Evolutionary conservation across 2,113 vertebrate species (phyloP).

Genomic region (Leuciscus idus): DNA sequence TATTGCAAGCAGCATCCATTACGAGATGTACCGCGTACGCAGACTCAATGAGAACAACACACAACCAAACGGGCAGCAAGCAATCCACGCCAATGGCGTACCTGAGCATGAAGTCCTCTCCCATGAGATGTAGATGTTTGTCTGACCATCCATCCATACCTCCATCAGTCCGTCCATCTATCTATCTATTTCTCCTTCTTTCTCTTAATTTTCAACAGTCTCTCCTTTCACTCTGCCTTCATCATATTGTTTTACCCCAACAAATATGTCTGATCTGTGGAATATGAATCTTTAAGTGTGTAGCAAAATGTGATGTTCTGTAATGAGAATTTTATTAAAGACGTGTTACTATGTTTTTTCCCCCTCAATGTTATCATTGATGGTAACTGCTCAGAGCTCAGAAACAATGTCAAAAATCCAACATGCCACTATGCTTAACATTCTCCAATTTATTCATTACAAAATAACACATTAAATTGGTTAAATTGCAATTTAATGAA

Average conservation of each 20-base stretch:
- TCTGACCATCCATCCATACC: background rate
- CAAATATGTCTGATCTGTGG: background rate
- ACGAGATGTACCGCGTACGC: conserved; percentile 93
- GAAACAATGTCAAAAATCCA: background rate
- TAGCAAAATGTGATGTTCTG: conserved; percentile 6
- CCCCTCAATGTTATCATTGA: background rate
- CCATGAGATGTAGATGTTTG: conserved; percentile 86
- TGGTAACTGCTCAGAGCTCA: background rate
- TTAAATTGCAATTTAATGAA: background rate
- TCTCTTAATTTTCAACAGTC: background rate
- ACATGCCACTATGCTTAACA: background rate
- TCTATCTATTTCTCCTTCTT: background rate
- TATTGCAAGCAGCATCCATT: conserved; percentile 97
- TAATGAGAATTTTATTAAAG: background rate
- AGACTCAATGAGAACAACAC: conserved; percentile 88
- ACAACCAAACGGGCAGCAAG: conserved; percentile 68
- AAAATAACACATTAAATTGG: background rate
- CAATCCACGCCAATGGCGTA: conserved; percentile 80
- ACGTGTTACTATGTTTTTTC: background rate
- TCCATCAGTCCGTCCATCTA: conserved; percentile 6
- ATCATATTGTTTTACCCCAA: background rate
- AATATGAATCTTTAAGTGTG: background rate
- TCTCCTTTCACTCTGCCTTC: background rate
- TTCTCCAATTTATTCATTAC: background rate
- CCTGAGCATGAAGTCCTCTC: conserved; percentile 80